These are phyloP conservation scores for Brachyhypopomus gauderio DNA, from an alignment of 2,113 vertebrate genomes.

Conservation along the genomic window DNA sequence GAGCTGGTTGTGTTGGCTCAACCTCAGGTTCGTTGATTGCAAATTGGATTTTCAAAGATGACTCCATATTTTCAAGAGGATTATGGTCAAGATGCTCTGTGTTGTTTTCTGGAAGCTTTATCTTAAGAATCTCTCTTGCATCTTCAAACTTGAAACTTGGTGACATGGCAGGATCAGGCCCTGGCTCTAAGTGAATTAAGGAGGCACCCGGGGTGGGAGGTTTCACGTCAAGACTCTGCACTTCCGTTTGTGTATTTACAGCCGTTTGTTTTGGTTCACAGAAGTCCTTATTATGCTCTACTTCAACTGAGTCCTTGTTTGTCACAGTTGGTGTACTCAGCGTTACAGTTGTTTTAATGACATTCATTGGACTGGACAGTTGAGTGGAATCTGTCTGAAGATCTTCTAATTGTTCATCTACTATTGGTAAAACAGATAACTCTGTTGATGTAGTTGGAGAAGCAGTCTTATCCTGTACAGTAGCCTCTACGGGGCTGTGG, in stretches of 20 bases:
- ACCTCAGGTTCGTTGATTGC: constrained; percentile 76
- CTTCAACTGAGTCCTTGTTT: constrained; percentile 63
- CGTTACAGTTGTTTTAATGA: constrained; percentile 60
- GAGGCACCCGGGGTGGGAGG: constrained; percentile 82
- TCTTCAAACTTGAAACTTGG: constrained; percentile 64
- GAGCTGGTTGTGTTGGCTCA: constrained; percentile 77
- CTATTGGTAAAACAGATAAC: constrained; percentile 50
- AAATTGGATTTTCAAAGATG: constrained; percentile 65
- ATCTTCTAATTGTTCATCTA: constrained; percentile 70
- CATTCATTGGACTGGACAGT: constrained; percentile 64
- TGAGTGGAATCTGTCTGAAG: constrained; percentile 48
- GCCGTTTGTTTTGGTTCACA: constrained; percentile 58
- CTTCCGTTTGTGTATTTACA: constrained; percentile 63
- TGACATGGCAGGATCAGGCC: constrained; percentile 64
- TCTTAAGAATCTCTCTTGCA: constrained; percentile 72
- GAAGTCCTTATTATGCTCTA: constrained; percentile 64
- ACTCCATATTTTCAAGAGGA: constrained; percentile 72
- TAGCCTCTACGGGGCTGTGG: constrained; percentile 64
- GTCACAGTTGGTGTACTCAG: constrained; percentile 40
- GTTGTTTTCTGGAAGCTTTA: constrained; percentile 66
- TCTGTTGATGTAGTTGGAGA: constrained; percentile 66
- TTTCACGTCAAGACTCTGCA: constrained; percentile 77
- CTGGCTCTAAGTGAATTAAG: constrained; percentile 66
- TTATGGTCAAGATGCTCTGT: constrained; percentile 57
- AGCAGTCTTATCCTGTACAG: constrained; percentile 64